These are phyloP conservation scores for Epinotia nisella DNA, from an alignment of 2,888 invertebrate genomes.

Conservation along the genomic window DNA sequence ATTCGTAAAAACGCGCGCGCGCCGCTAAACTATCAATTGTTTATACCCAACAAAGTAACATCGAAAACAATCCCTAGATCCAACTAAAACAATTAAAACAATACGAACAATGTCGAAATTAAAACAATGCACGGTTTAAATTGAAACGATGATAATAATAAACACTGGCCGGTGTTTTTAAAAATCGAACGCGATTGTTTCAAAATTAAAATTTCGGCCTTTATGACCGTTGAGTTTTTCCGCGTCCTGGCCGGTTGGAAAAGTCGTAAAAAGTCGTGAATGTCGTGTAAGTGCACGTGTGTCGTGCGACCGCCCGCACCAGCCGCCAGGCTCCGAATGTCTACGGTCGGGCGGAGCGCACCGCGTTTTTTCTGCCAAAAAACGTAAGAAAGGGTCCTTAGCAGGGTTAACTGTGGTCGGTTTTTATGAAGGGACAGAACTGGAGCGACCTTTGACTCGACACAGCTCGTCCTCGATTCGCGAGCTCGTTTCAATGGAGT, in stretches of 20 bases:
- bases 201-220: constrained; percentile 47
- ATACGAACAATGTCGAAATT: constrained; percentile 78
- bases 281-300: constrained; percentile 56
- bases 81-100: constrained; percentile 78
- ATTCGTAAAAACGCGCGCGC: constrained; percentile 81
- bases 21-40: constrained; percentile 82
- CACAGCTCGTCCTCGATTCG: constrained; percentile 17
- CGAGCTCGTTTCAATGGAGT: constrained; percentile 12
- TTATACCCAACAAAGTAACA: constrained; percentile 71
- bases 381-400: constrained; percentile 77
- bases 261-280: constrained; percentile 55
- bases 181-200: constrained; percentile 11
- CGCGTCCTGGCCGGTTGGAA: constrained; percentile 71
- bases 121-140: constrained; percentile 78
- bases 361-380: constrained; percentile 77
- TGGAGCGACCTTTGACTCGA: constrained; percentile 44
- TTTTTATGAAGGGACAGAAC: constrained; percentile 56
- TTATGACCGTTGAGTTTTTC: constrained; percentile 70
- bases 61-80: constrained; percentile 70
- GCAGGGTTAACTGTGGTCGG: constrained; percentile 75
- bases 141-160: constrained; percentile 76
- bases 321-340: constrained; percentile 79
- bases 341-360: constrained; percentile 57
- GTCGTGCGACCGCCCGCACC: constrained; percentile 74
- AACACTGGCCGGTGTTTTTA: constrained; percentile 59